These are phyloP conservation scores for Sebastiscus albofasciatus DNA, from an alignment of 2,797 vertebrate genomes.

Conservation along the genomic window DNA sequence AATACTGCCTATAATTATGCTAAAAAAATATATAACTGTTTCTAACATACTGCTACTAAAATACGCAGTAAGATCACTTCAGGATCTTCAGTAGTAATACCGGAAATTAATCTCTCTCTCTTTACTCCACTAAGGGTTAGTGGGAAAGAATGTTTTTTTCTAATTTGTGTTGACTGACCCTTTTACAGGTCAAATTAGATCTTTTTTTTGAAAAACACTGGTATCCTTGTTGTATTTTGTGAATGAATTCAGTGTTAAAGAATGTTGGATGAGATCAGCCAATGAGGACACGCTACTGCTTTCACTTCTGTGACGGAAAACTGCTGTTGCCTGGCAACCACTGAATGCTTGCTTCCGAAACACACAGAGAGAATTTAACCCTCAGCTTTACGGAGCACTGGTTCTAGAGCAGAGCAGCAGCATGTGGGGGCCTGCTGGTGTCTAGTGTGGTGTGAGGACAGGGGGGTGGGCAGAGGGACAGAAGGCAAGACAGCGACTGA, in stretches of 20 bases:
- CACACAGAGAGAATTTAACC: conserved; percentile 2
- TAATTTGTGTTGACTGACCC: background rate
- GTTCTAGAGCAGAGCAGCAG: conserved; percentile 32
- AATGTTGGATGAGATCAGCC: background rate
- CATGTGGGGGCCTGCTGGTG: conserved; percentile 27
- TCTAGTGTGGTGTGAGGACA: conserved; percentile 31
- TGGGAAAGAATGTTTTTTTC: background rate
- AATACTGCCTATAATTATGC: background rate
- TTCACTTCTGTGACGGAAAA: background rate
- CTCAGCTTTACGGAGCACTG: conserved; percentile 17
- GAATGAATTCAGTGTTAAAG: background rate
- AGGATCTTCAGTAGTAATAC: background rate
- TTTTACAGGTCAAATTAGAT: background rate
- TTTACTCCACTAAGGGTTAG: background rate
- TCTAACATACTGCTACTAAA: background rate
- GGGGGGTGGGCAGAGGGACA: conserved; percentile 20
- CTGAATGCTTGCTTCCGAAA: background rate
- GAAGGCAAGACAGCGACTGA: conserved; percentile 47
- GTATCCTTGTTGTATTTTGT: background rate
- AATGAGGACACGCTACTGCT: background rate
- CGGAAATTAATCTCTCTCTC: background rate
- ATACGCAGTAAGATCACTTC: background rate
- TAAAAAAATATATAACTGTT: background rate
- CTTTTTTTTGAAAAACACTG: background rate
- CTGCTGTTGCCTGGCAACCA: conserved; percentile 30